Conservation (phyloP, 2,888 invertebrate species). For the Argyra leucocephala region DNA sequence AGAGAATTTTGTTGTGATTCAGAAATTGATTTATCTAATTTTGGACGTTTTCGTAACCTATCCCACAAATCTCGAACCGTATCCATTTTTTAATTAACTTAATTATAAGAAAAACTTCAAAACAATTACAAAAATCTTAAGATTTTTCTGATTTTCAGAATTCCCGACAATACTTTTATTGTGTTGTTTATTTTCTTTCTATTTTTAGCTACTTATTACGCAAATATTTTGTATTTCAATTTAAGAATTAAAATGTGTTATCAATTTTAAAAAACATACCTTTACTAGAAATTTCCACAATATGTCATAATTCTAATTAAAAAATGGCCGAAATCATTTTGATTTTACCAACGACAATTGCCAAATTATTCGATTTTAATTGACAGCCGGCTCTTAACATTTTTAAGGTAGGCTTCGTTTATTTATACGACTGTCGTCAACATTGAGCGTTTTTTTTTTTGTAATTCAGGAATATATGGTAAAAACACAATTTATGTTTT, state of each 20-base stretch:
- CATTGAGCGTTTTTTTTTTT: too few species aligned
- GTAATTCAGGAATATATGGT: too few species aligned
- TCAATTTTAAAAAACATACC: constrained; percentile 4
- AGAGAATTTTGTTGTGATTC: neutral
- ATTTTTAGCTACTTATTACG: too few species aligned
- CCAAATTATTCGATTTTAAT: too few species aligned
- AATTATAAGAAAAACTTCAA: neutral
- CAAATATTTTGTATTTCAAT: neutral
- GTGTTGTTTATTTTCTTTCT: neutral
- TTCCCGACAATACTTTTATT: neutral
- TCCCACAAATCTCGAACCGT: neutral
- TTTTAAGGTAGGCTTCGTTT: too few species aligned
- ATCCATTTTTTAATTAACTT: neutral
- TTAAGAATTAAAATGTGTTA: neutral
- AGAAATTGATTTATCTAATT: neutral
- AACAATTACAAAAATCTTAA: too few species aligned
- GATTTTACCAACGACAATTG: too few species aligned
- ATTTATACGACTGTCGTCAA: too few species aligned
- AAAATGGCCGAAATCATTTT: constrained; percentile 2
- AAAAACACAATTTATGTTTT: too few species aligned
- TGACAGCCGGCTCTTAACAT: too few species aligned
- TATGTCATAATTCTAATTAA: neutral
- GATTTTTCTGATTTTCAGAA: neutral
- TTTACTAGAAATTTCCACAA: neutral
- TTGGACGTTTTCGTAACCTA: neutral